Base-by-base conservation (phyloP, 2,797 vertebrate genomes). In the Leuciscus waleckii region DNA sequence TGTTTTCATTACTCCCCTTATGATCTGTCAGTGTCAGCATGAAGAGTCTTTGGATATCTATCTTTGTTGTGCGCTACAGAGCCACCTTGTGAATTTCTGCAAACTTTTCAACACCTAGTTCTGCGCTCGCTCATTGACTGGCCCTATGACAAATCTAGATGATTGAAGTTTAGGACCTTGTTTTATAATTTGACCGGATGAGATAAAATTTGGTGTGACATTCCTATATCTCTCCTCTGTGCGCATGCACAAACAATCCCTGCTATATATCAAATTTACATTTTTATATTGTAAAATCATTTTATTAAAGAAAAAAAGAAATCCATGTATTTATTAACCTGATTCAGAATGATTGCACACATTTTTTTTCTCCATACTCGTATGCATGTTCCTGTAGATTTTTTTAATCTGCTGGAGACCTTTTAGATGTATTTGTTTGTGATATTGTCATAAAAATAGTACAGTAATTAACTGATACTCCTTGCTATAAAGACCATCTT, bases 1-100 rank as follows among this genome's bases (percentile, higher is more conserved):
- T 89, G 90, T 90, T 94, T 94, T 95, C 92, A 93, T 94, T 94
- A 92, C 89, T 91, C 83, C 88, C 89, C 85, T 92, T 91, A 91
- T 87, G 92, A 92, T 81, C 87, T 90, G 87, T 73, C 88, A 80
- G 54, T 85, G 26, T 87, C 26, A n/a, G 84, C 63, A 80, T 68
- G 76, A 85, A 87, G 75, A 84, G 67, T 88, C 81, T 91, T 85
- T 87, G 78, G 68, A 85, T 51, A 43, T 68, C 81, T 82, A 71
- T 81, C 70, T 70, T 79, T 56, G 43, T 80, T 82, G 29, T 87
- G 29, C 87, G 87, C 73, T 21, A 49, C 21, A 26, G 68, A 81
- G 76, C 78, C 65, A 17, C 71, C 58, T 2, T 39, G 65, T 54
- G n/a, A 88, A 69, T 76, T 68, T 70, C 68, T 23, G 14, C 32